Conservation (phyloP, 2,113 vertebrate genomes). For the Clarias gariepinus region DNA sequence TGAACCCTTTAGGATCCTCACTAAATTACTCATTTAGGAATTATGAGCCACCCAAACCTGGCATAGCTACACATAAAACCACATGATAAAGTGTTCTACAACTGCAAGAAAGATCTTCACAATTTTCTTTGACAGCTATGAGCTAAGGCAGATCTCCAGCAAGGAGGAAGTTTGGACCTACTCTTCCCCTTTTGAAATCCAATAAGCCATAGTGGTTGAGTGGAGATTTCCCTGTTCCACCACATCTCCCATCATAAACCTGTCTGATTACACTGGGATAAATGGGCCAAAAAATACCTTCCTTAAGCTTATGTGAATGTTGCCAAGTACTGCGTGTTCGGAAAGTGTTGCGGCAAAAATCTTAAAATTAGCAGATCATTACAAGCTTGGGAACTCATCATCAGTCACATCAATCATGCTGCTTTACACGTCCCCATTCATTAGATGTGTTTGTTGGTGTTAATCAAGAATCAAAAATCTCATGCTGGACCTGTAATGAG, state of each 20-base stretch:
- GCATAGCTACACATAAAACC: background rate
- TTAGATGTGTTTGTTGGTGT: conserved; percentile 17
- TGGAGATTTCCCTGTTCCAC: conserved; percentile 35
- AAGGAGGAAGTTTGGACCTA: conserved; percentile 39
- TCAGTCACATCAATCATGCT: conserved; percentile 41
- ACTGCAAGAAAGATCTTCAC: background rate
- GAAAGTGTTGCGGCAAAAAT: conserved; percentile 17
- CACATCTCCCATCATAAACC: conserved; percentile 24
- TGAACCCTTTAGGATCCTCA: background rate
- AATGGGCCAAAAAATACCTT: conserved; percentile 37
- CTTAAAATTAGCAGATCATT: conserved; percentile 34
- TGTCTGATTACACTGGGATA: conserved; percentile 43
- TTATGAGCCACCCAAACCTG: conserved; percentile 20
- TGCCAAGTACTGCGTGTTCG: background rate
- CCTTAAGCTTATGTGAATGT: conserved; percentile 34
- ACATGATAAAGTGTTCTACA: background rate
- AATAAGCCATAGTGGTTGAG: conserved; percentile 34
- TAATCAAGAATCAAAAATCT: background rate
- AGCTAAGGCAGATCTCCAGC: conserved; percentile 28
- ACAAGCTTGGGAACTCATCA: conserved; percentile 31
- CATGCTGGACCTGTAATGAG: background rate
- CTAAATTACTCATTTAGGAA: background rate
- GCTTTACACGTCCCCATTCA: background rate
- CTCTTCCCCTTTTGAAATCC: conserved; percentile 27
- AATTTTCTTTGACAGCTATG: background rate